Conservation (phyloP, 2,113 vertebrate species). For the Arvicanthis niloticus region DNA sequence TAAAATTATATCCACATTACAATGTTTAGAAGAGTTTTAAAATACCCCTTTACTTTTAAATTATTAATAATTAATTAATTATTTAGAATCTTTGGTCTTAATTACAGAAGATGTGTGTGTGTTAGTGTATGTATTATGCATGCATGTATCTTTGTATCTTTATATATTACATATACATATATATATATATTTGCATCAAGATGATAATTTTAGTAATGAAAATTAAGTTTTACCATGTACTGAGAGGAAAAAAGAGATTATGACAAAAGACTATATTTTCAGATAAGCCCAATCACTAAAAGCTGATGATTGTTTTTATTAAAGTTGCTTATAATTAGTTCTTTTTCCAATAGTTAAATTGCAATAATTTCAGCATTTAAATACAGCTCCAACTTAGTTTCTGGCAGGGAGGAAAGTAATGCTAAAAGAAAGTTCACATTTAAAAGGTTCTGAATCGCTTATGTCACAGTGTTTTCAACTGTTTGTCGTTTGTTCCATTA, state of each 20-base stretch:
- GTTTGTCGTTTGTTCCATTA: background rate
- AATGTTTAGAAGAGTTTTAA: background rate
- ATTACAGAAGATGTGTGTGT: background rate
- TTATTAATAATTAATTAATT: background rate
- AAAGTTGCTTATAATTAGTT: background rate
- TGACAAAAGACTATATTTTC: background rate
- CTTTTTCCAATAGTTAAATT: background rate
- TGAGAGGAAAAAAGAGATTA: background rate
- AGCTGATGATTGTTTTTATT: background rate
- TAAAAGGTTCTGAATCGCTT: background rate
- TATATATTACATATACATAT: background rate
- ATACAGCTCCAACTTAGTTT: background rate
- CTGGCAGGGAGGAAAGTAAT: background rate
- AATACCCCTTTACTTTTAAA: background rate
- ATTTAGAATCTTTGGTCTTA: too few relatives aligned
- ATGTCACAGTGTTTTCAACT: background rate
- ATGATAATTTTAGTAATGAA: background rate
- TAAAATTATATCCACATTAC: background rate
- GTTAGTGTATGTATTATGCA: background rate
- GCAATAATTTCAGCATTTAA: background rate
- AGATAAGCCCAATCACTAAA: background rate
- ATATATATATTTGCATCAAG: background rate
- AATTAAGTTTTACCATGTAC: background rate
- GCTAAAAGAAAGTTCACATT: background rate
- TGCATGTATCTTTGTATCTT: too few relatives aligned